Evolutionary conservation across 2,888 invertebrate species (phyloP).

Genomic region (Odontomyia ornata): DNA sequence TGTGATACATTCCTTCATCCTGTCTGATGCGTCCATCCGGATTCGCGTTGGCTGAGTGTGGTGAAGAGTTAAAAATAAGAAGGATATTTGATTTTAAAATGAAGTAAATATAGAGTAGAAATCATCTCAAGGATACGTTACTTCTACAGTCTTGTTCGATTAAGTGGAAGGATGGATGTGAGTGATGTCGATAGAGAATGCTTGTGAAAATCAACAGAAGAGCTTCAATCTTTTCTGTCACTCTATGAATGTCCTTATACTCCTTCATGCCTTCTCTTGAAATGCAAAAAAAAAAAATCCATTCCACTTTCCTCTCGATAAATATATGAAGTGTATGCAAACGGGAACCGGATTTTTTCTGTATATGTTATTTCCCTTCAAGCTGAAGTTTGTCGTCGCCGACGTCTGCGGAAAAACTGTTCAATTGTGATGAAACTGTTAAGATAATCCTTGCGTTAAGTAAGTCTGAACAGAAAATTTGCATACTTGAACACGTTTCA

Average conservation of each 20-base stretch:
- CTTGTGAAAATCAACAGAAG: background rate
- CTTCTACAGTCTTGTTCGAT: background rate
- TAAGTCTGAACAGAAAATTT: slow-evolving; percentile 26
- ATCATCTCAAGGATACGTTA: background rate
- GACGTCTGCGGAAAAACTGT: slow-evolving; percentile 3
- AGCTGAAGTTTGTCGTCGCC: background rate
- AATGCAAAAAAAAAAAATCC: too few relatives aligned
- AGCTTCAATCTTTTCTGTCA: background rate
- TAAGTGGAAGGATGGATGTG: background rate
- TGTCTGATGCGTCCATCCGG: background rate
- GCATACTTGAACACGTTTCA: slow-evolving; percentile 41
- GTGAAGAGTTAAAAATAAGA: too few relatives aligned
- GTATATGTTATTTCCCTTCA: background rate
- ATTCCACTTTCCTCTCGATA: background rate
- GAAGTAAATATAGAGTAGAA: background rate
- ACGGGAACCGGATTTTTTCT: background rate
- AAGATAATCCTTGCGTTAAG: slow-evolving; percentile 34
- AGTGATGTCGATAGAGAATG: background rate
- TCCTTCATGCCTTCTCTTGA: too few relatives aligned
- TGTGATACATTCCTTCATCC: background rate
- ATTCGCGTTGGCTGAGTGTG: background rate
- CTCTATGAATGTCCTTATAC: background rate
- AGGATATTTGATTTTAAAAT: slow-evolving; percentile 24
- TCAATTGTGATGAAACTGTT: slow-evolving; percentile 39
- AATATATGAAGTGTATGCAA: slow-evolving; percentile 1